Conservation (phyloP, 2,888 invertebrate species). For the Tolmerus cingulatus region DNA sequence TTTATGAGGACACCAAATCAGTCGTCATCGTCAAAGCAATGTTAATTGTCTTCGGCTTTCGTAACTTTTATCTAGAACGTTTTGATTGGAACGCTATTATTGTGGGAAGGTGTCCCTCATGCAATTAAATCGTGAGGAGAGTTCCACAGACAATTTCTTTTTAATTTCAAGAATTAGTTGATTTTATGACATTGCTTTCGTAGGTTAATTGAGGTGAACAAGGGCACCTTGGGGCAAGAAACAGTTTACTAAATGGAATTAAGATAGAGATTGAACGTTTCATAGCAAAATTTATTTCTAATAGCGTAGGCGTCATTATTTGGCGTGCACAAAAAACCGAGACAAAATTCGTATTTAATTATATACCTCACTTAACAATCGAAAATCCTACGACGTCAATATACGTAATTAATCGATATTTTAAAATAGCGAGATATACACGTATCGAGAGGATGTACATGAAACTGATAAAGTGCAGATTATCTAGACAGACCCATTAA, state of each 20-base stretch:
- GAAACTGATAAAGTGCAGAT: no score
- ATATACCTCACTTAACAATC: background rate
- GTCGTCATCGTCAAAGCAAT: background rate
- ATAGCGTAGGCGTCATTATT: background rate
- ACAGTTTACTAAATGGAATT: background rate
- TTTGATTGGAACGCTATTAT: background rate
- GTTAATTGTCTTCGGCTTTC: background rate
- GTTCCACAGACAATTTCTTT: background rate
- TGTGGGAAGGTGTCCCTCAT: background rate
- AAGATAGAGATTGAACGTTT: background rate
- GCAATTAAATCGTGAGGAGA: background rate
- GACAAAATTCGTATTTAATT: background rate
- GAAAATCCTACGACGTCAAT: background rate
- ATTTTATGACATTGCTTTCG: background rate
- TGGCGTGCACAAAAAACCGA: background rate
- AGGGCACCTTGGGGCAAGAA: background rate
- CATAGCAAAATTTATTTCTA: background rate
- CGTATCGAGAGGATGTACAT: no score
- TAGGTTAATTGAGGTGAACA: background rate
- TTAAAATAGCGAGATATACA: background rate
- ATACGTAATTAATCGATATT: background rate
- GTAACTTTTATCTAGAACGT: background rate
- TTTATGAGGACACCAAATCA: background rate
- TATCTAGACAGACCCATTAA: no score
- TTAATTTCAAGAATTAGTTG: background rate